Percentiles rank a stretch among this genome's conserved stretches.
Conservation (phyloP, 2,888 invertebrate genomes). For the Limnephilus rhombicus region DNA sequence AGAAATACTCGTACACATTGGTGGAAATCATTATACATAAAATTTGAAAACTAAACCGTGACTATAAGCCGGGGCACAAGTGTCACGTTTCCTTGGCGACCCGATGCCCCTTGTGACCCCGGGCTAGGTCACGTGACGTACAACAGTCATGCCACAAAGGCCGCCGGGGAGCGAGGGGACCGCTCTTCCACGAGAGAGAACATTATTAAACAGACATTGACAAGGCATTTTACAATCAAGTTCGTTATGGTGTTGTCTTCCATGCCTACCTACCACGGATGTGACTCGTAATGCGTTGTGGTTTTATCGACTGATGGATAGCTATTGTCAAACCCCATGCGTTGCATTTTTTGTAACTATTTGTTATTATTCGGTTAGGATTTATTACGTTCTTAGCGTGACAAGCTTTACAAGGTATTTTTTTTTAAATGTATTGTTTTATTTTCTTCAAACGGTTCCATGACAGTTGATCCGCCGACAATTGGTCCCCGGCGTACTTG, state of each 20-base stretch:
- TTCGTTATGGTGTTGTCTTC: constrained; percentile 32
- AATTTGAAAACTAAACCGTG: not conserved
- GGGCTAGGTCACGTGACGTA: constrained; percentile 10
- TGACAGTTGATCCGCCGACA: too few relatives aligned
- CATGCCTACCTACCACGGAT: not conserved
- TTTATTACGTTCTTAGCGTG: too few relatives aligned
- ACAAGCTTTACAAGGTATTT: too few relatives aligned
- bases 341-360: not conserved
- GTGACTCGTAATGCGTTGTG: not conserved
- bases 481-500: too few relatives aligned
- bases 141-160: constrained; percentile 34
- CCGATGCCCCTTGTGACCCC: constrained; percentile 36
- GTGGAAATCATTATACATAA: not conserved
- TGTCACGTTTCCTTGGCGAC: constrained; percentile 36
- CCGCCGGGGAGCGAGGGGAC: constrained; percentile 30
- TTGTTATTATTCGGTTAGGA: too few relatives aligned
- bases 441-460: too few relatives aligned
- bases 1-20: too few relatives aligned
- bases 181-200: constrained; percentile 31
- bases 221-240: constrained; percentile 26
- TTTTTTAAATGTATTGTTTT: too few relatives aligned
- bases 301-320: not conserved
- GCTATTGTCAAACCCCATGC: not conserved
- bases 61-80: not conserved
- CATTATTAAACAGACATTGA: constrained; percentile 46